These are phyloP conservation scores for Toxotes lorentzi DNA, from an alignment of 2,797 vertebrate genomes.

Conservation along the genomic window DNA sequence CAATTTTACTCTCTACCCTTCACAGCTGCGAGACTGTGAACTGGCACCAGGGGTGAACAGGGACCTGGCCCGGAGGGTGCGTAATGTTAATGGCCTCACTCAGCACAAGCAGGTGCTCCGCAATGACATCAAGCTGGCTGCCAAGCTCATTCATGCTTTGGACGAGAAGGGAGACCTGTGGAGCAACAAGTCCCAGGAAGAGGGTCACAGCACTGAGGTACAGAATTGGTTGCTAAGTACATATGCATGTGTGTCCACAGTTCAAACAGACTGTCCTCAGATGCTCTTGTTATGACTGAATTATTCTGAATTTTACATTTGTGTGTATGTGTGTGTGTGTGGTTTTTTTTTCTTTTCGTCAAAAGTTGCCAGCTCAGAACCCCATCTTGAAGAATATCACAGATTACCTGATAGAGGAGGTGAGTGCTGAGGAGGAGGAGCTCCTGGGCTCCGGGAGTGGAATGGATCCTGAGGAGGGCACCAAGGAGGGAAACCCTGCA, in stretches of 20 bases:
- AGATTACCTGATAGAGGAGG: conserved; percentile 95
- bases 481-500: conserved; percentile 91
- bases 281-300: background rate
- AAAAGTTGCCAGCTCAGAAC: conserved; percentile 88
- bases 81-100: conserved; percentile 92
- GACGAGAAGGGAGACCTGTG: conserved; percentile 92
- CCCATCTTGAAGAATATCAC: conserved; percentile 96
- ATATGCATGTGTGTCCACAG: background rate
- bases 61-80: conserved; percentile 91
- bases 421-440: conserved; percentile 95
- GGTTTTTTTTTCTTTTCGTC: background rate
- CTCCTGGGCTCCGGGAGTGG: conserved; percentile 89
- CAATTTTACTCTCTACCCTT: conserved; percentile 15
- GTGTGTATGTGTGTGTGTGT: background rate
- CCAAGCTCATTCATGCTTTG: conserved; percentile 92
- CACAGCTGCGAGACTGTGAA: conserved; percentile 92
- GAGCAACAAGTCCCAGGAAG: conserved; percentile 82
- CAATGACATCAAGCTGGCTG: conserved; percentile 94
- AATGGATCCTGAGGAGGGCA: conserved; percentile 85
- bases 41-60: conserved; percentile 93
- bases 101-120: conserved; percentile 94
- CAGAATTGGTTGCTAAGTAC: background rate
- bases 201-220: conserved; percentile 78
- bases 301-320: background rate
- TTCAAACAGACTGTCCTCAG: background rate